Conservation (phyloP, 2,888 invertebrate species). For the Cataglyphis albicans region DNA sequence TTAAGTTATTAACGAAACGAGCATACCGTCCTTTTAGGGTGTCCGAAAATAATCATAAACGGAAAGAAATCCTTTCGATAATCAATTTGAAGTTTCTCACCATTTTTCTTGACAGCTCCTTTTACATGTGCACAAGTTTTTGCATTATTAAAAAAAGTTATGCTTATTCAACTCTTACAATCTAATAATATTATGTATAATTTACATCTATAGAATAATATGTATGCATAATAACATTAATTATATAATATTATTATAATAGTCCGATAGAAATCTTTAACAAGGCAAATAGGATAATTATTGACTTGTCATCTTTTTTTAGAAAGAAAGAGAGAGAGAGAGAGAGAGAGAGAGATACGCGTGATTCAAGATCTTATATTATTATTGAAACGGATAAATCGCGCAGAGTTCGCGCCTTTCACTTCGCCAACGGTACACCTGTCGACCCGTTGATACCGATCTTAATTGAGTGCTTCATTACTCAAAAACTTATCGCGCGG, state of each 20-base stretch:
- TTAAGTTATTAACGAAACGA: constrained; percentile 83
- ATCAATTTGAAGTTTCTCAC: not conserved
- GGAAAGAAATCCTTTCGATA: not conserved
- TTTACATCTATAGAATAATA: not conserved
- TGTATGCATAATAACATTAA: not conserved
- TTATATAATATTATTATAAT: not conserved
- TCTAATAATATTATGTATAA: not conserved
- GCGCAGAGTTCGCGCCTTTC: constrained; percentile 34
- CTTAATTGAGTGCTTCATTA: constrained; percentile 56
- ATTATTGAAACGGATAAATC: constrained; percentile 39
- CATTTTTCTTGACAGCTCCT: not conserved
- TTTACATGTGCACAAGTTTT: not conserved
- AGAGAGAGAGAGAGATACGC: not conserved
- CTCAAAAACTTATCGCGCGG: constrained; percentile 47
- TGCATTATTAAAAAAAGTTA: not conserved
- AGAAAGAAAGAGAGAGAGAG: not conserved
- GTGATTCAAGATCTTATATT: not conserved
- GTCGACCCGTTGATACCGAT: constrained; percentile 43
- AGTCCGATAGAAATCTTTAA: not conserved
- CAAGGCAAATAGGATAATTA: not conserved
- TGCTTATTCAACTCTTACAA: not conserved
- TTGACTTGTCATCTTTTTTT: not conserved
- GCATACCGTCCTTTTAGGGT: constrained; percentile 66
- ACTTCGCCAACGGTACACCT: constrained; percentile 43
- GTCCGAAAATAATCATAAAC: constrained; percentile 47